A percentile compares a stretch with the other conserved stretches of the same genome.
Conservation (phyloP, 2,113 vertebrate species). For the Delphinapterus leucas region DNA sequence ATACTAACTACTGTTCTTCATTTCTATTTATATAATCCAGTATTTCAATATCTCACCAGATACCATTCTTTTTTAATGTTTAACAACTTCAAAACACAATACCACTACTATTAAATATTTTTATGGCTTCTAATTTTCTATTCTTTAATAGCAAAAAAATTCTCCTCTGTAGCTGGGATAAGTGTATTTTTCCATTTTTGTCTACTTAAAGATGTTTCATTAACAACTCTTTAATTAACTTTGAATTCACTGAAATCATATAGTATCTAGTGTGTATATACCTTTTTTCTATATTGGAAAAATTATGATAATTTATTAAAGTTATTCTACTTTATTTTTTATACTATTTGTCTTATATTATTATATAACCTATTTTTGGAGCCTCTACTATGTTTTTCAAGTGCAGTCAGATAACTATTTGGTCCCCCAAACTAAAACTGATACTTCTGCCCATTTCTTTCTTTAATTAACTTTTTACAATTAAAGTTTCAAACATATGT, state of each 20-base stretch:
- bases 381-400: neutral
- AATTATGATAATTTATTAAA: neutral
- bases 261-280: neutral
- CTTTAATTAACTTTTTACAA: neutral
- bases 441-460: neutral
- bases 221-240: neutral
- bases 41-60: constrained; percentile 25
- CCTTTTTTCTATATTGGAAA: constrained; percentile 11
- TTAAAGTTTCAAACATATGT: neutral
- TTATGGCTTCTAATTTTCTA: neutral
- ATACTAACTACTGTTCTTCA: neutral
- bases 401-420: neutral
- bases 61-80: neutral
- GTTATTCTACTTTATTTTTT: constrained; percentile 14
- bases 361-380: neutral
- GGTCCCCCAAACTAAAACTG: neutral
- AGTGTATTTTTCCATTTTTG: constrained; percentile 17
- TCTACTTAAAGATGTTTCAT: constrained; percentile 14
- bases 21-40: neutral
- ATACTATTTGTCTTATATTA: neutral
- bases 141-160: constrained; percentile 1
- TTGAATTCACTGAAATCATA: constrained; percentile 38
- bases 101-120: neutral
- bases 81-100: constrained; percentile 28
- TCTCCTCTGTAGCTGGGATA: neutral